Evolutionary conservation across 2,888 invertebrate species (phyloP).

Genomic region (Lampropteryx suffumata): DNA sequence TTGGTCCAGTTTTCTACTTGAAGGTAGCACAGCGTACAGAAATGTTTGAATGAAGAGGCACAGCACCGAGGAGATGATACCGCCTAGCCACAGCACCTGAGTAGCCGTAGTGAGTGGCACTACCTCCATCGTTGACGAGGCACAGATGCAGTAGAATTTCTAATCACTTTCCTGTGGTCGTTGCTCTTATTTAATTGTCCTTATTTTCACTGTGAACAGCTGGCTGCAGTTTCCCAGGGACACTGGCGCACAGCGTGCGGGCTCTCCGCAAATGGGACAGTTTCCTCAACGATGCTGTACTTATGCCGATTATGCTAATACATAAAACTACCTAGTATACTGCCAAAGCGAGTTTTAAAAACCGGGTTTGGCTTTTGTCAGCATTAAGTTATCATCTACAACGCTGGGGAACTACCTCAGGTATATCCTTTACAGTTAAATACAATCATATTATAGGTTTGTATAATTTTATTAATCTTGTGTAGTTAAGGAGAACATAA

Average conservation of each 20-base stretch:
- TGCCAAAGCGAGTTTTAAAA: too few relatives aligned
- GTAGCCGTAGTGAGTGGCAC: not conserved
- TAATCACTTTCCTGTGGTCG: constrained; percentile 2
- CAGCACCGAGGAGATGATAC: too few relatives aligned
- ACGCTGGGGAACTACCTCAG: constrained; percentile 1
- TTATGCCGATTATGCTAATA: constrained; percentile 1
- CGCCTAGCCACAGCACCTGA: constrained; percentile 38
- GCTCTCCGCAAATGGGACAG: constrained; percentile 12
- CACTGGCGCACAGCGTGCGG: constrained; percentile 3
- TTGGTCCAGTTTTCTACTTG: constrained; percentile 56
- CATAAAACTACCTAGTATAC: too few relatives aligned
- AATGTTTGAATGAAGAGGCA: too few relatives aligned
- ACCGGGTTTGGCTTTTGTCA: not conserved
- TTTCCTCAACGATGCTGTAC: constrained; percentile 22
- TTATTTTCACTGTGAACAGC: too few relatives aligned
- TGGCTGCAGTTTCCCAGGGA: constrained; percentile 2
- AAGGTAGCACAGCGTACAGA: constrained; percentile 29
- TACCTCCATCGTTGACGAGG: constrained; percentile 5
- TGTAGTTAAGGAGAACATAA: too few relatives aligned
- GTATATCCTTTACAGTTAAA: too few relatives aligned
- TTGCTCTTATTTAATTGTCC: too few relatives aligned
- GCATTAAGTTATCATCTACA: not conserved
- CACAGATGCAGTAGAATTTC: not conserved
- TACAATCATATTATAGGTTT: not conserved
- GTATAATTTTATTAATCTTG: too few relatives aligned